Evolutionary conservation across 2,797 vertebrate species (phyloP), one percentile per base, ranked within the genome.

Genomic region (Enteromius viviparus): DNA sequence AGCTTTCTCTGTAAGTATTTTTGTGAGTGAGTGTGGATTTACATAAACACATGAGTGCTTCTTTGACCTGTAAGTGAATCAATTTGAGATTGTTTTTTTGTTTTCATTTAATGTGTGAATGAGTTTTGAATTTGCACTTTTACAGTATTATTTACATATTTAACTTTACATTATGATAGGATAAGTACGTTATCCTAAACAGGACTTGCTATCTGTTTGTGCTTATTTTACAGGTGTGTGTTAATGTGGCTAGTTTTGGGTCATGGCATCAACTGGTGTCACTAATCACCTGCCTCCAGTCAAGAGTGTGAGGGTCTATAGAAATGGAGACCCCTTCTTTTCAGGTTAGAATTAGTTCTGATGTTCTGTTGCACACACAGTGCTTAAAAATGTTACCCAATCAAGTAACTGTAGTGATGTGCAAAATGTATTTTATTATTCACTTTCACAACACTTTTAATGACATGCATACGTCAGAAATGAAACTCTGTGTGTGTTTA

Each of bases 271-370:
- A 71, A 85, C 89, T 84, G 85, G 85, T 42, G 78, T 80, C 76
- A 82, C 85, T 1, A 76, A 79, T 37, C 84, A 92, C 0, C 68
- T 92, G 21, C 95, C 95, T 51, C 94, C 91, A 0, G 96, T 97
- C 82, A 98, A 95, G 89, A 96, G 90, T 0, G 94, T 98, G 89
- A 81, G 96, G 86, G 93, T 98, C n/a, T 96, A 95, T 87, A 94
- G 92, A 90, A 98, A 98, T 0, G 96, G 97, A 9, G 97, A 98
- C 90, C 93, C 95, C 55, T 97, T 96, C 92, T 96, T 93, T 90
- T 89, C 87, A 0, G 87, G 87, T 88, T 34, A 34, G 85, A 75
- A 3, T n/a, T 21, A 14, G 6, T 71, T 78, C 10, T 29, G 14
- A 65, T 69, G 45, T 37, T 68, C 65, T 65, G 17, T 14, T 76